Base-by-base conservation (phyloP, 30 jellyfish, hydroid and myxozoan genomes). In the Aurelia sp. region DNA sequence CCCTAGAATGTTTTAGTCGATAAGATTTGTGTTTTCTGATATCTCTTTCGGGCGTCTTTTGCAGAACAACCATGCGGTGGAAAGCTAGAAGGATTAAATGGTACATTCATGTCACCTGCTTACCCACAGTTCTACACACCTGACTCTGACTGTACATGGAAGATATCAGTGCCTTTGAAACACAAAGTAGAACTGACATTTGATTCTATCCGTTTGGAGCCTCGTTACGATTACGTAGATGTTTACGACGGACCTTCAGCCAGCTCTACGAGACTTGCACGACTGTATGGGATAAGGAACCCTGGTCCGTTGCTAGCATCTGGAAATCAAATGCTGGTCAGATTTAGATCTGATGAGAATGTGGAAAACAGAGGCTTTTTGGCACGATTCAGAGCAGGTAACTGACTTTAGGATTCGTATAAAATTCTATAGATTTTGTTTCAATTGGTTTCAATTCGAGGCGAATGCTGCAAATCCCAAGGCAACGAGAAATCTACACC, bases 191-290 rank as follows among this genome's bases (percentile, higher is more conserved):
- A 94, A 52, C 75, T 94, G 20, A 13, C 87, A 18, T 83, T 88
- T 52, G 57, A 38, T 15, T 50, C 59, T 15, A 80, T 94, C 61
- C 85, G 70, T 8, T 71, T 89, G 63, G 99, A 94, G 61, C 81
- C 76, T 24, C 90, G 84, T 19, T 94, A 83, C 84, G 99, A 94
- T 53, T 79, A 68, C 67, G 90, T 94, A 7, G 96, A 89, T 69
- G 91, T 83, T n/a, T 88, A 88, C 61, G 99, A 94, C 80, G 99
- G 99, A 2, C 91, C 94, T 13, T 30, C 99, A 11, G n/a, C 72
- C 40, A 51, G 89, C 40, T 84, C 99, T 33, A 88, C 48, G 62
- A 68, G 88, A 13, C 22, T 94, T 18, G 92, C 73, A 19, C 80
- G 93, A 19, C 72, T 74, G 64, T 55, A 48, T 50, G 99, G 99